phyloP scores from a whole-genome alignment of 2,113 vertebrate species.

The Diphyllodes magnificus region DNA sequence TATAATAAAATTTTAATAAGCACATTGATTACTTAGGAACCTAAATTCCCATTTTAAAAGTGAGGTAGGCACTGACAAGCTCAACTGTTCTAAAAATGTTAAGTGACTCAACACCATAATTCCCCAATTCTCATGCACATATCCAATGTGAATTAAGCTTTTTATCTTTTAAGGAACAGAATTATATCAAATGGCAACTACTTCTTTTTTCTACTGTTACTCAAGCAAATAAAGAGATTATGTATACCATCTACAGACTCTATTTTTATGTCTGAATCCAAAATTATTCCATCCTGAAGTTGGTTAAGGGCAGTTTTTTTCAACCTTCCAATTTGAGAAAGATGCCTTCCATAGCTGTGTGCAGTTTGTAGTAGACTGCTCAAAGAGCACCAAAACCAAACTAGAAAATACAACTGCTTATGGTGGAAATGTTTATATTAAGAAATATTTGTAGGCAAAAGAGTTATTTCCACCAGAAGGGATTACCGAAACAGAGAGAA shows the following conservation, averaged over 20 bases:
- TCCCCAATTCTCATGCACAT: neutral
- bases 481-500: neutral
- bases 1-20: neutral
- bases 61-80: neutral
- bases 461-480: neutral
- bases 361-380: neutral
- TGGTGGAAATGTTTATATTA: neutral
- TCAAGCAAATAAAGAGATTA: neutral
- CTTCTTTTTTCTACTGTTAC: neutral
- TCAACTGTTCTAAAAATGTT: neutral
- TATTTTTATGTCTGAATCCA: neutral
- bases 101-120: neutral
- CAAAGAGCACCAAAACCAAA: neutral
- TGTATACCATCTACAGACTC: neutral
- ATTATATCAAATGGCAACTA: neutral
- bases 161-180: neutral
- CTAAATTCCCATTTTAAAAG: neutral
- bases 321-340: neutral
- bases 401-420: neutral
- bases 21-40: neutral
- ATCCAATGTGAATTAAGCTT: neutral
- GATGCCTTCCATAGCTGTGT: neutral
- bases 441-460: neutral
- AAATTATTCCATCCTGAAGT: neutral
- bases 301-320: neutral